Evolutionary conservation across 2,113 vertebrate genomes (phyloP).

Genomic region (Tamias sibiricus): DNA sequence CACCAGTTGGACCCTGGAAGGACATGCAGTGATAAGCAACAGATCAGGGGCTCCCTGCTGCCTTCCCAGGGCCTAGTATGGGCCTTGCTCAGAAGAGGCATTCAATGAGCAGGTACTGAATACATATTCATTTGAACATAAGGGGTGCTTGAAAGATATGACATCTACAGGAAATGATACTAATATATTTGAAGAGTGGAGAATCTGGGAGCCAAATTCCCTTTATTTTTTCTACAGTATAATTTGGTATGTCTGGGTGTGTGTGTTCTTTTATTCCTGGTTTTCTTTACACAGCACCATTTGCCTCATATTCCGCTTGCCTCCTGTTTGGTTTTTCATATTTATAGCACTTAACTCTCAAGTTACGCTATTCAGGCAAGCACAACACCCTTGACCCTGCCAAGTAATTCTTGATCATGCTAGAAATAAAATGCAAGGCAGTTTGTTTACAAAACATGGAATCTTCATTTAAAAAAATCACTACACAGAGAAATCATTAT

Average conservation of each 20-base stretch:
- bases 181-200: neutral
- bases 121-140: neutral
- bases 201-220: neutral
- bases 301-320: neutral
- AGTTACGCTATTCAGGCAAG: neutral
- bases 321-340: neutral
- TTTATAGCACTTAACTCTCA: neutral
- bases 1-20: neutral
- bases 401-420: neutral
- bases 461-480: slow-evolving; percentile 3
- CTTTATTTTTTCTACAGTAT: neutral
- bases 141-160: neutral
- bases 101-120: neutral
- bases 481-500: neutral
- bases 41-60: no score
- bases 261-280: neutral
- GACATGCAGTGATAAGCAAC: neutral
- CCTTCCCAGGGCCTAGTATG: neutral
- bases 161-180: neutral
- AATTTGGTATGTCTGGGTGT: neutral
- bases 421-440: neutral
- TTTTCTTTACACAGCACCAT: neutral
- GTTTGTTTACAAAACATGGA: slow-evolving; percentile 4
- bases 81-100: neutral
- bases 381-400: neutral